Conservation (phyloP, 2,888 invertebrate species). For the Sussaba pulchella region DNA sequence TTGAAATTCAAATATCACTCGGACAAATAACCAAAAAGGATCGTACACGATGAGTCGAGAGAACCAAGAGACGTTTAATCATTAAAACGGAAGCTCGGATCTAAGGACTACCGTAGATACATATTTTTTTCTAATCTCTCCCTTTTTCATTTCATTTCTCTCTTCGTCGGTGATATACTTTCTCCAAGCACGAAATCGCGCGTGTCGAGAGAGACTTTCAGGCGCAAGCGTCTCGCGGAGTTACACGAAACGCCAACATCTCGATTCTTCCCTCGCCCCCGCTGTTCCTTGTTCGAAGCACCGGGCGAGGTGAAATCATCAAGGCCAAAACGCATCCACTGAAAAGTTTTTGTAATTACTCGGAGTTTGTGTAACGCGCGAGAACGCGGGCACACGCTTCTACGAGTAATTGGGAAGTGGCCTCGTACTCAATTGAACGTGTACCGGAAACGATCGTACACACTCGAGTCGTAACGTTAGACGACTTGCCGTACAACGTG, state of each 20-base stretch:
- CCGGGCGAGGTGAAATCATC: conserved; percentile 59
- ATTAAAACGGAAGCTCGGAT: too few relatives aligned
- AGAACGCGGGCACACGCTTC: conserved; percentile 27
- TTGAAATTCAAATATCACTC: conserved; percentile 4
- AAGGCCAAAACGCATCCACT: conserved; percentile 62
- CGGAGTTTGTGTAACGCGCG: conserved; percentile 53
- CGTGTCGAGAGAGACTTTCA: conserved; percentile 10
- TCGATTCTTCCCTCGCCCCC: too few relatives aligned
- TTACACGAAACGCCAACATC: not conserved
- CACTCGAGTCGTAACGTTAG: conserved; percentile 52
- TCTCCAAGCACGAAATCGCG: conserved; percentile 37
- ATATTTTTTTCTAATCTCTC: too few relatives aligned
- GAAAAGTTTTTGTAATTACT: conserved; percentile 66
- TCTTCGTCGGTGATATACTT: conserved; percentile 34
- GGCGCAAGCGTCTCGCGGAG: not conserved
- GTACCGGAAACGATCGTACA: conserved; percentile 64
- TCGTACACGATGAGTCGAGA: too few relatives aligned
- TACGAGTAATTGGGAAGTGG: conserved; percentile 63
- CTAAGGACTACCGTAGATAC: too few relatives aligned
- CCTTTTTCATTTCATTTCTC: not conserved
- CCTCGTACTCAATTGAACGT: conserved; percentile 67
- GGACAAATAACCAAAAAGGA: too few relatives aligned
- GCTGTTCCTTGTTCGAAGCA: not conserved
- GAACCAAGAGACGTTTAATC: too few relatives aligned
- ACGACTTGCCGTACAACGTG: conserved; percentile 11